Evolutionary conservation across 2,888 invertebrate species (phyloP).

Genomic region (Xylophagus ater): DNA sequence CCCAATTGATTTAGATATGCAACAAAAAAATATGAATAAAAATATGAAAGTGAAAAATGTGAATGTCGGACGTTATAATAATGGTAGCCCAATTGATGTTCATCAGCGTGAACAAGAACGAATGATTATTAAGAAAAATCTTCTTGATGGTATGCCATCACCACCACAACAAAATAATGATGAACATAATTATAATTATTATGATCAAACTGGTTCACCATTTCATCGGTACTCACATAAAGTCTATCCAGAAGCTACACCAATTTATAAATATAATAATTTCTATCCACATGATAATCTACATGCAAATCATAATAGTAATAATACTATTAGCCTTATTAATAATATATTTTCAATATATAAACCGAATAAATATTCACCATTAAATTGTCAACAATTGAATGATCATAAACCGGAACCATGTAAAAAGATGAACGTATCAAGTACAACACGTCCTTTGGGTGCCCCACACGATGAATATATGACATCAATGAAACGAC

Average conservation of each 20-base stretch:
- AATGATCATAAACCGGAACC: conserved; percentile 22
- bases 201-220: conserved; percentile 32
- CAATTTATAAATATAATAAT: conserved; percentile 37
- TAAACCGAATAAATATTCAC: conserved; percentile 39
- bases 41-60: conserved; percentile 36
- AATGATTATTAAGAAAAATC: conserved; percentile 36
- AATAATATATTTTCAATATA: conserved; percentile 40
- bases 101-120: conserved; percentile 37
- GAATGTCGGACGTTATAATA: conserved; percentile 36
- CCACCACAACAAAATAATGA: conserved; percentile 27
- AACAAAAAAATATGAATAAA: conserved; percentile 36
- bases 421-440: conserved; percentile 39
- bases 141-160: conserved; percentile 37
- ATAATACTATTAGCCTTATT: conserved; percentile 36
- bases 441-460: conserved; percentile 34
- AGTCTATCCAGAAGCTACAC: conserved; percentile 34
- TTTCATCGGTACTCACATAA: conserved; percentile 27
- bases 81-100: conserved; percentile 34
- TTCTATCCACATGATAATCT: conserved; percentile 34
- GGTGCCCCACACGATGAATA: conserved; percentile 33
- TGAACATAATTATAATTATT: conserved; percentile 29
- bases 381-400: conserved; percentile 37
- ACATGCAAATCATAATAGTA: conserved; percentile 26
- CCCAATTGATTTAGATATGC: conserved; percentile 36
- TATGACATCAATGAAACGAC: conserved; percentile 40